Evolutionary conservation across 2,888 invertebrate genomes (phyloP), one percentile per base, ranked within the genome.

Genomic region (Apotomis betuletana): DNA sequence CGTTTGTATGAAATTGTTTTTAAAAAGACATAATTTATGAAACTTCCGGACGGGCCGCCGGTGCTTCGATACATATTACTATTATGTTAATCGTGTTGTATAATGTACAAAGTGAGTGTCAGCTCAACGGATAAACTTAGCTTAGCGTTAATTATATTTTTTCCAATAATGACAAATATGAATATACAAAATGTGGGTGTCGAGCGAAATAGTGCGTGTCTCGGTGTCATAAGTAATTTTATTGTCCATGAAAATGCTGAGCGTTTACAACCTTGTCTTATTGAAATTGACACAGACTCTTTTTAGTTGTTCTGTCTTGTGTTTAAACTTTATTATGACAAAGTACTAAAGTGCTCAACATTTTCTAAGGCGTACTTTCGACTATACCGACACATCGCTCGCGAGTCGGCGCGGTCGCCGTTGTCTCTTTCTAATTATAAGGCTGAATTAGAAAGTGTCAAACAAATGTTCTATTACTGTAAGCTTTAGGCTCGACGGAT

Each of bases 391-490:
- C 27, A 27, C 27, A 27, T 27, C 27, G 41, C 6, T 5, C 41
- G 41, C 41, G 41, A 51, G 67, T 58, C 5, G 57, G 59, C 86
- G 90, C 89, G 89, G 79, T 88, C 90, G 90, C 89, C 82, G 77
- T 86, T 87, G 87, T 84, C 87, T 86, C 90, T 92, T 92, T 92
- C 92, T 92, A 91, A 92, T 91, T 87, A 81, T 86, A 92, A 92
- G 93, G 93, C 93, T 92, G 92, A 88, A 87, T 92, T 92, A 91
- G 92, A 91, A 91, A 92, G 89, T 89, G 89, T 88, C 89, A 87
- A 87, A 85, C 74, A 44, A 46, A 61, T 61, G 67, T 61, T 71
- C 67, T 61, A 60, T 62, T 58, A 36, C 9, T 70, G n/a, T 54
- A 67, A 65, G 36, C 46, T 55, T 63, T 67, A n/a, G 60, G 44